Evolutionary conservation across 2,888 invertebrate species (phyloP).

Genomic region (Cryptops parisi): DNA sequence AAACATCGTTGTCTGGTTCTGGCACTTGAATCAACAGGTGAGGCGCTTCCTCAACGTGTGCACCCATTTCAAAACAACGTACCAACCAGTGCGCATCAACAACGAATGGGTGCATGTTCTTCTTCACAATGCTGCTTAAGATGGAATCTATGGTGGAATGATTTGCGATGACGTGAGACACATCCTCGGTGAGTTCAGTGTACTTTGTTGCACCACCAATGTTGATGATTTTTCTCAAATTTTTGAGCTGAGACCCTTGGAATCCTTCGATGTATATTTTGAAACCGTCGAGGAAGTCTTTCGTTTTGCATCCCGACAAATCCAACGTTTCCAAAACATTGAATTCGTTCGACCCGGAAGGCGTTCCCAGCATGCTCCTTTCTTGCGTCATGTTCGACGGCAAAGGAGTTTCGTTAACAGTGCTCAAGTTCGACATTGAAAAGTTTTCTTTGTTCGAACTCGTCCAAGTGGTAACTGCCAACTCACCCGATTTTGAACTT

Average conservation of each 20-base stretch:
- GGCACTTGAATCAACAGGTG: no score
- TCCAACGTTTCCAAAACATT: constrained; percentile 36
- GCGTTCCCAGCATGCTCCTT: background rate
- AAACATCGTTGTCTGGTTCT: no score
- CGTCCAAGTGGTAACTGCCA: background rate
- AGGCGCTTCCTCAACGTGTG: constrained; percentile 45
- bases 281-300: constrained; percentile 76
- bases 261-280: constrained; percentile 58
- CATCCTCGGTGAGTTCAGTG: constrained; percentile 54
- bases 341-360: background rate
- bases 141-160: constrained; percentile 27
- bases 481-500: background rate
- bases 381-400: background rate
- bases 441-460: no score
- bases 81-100: constrained; percentile 60
- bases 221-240: constrained; percentile 42
- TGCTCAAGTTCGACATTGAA: no score
- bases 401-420: background rate
- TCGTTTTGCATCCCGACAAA: constrained; percentile 50
- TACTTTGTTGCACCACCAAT: constrained; percentile 70
- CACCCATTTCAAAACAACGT: constrained; percentile 49
- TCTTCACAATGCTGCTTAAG: constrained; percentile 19
- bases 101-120: constrained; percentile 37
- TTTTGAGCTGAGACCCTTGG: constrained; percentile 24
- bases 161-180: constrained; percentile 67